Conservation (phyloP, 2,113 vertebrate genomes). For the Percopsis transmontana region DNA sequence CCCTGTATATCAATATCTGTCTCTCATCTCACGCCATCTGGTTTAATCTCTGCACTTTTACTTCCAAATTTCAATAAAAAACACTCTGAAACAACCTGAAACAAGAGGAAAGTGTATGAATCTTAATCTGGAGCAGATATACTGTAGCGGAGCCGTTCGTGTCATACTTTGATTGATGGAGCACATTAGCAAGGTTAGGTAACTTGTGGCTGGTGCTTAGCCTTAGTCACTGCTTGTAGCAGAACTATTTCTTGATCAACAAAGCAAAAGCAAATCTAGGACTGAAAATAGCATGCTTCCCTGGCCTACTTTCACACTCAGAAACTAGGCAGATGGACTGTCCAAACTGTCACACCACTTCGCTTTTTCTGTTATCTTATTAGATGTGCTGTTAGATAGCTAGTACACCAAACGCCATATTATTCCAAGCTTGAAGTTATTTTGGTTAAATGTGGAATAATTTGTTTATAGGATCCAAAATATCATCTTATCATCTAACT, state of each 20-base stretch:
- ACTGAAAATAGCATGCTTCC: slow-evolving; percentile 44
- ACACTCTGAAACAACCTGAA: too few relatives aligned
- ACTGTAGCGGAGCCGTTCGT: too few relatives aligned
- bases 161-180: slow-evolving; percentile 32
- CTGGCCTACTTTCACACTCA: slow-evolving; percentile 68
- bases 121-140: too few relatives aligned
- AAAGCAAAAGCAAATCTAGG: slow-evolving; percentile 50
- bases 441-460: too few relatives aligned
- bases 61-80: too few relatives aligned
- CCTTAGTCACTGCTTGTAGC: slow-evolving; percentile 62
- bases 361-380: slow-evolving; percentile 35
- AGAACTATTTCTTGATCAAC: slow-evolving; percentile 46
- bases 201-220: slow-evolving; percentile 47
- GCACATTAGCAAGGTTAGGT: slow-evolving; percentile 52
- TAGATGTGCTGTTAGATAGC: slow-evolving; percentile 25
- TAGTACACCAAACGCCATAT: too few relatives aligned
- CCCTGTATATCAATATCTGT: neutral
- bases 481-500: too few relatives aligned
- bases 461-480: too few relatives aligned
- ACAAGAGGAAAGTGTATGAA: too few relatives aligned
- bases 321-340: slow-evolving; percentile 68
- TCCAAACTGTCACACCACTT: slow-evolving; percentile 25
- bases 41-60: too few relatives aligned
- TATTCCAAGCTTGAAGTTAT: too few relatives aligned
- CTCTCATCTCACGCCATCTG: too few relatives aligned